Evolutionary conservation across 2,113 vertebrate species (phyloP).

Genomic region (Camelus bactrianus): DNA sequence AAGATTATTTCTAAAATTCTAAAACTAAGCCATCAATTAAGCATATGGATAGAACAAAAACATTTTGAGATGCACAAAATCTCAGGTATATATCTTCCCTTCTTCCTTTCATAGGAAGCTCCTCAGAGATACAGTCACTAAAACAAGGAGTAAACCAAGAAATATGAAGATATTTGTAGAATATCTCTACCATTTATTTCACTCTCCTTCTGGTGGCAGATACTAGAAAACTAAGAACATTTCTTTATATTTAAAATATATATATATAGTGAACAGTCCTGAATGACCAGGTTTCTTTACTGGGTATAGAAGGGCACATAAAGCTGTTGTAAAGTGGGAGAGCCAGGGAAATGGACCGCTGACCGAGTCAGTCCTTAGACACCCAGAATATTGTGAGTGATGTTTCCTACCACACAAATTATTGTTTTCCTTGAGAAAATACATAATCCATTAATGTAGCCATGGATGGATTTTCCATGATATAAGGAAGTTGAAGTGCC

Average conservation of each 20-base stretch:
- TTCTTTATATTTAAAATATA: neutral
- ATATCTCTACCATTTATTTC: conserved; percentile 15
- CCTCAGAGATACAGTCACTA: neutral
- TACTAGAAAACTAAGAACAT: conserved; percentile 30
- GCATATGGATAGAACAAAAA: neutral
- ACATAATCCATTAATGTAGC: neutral
- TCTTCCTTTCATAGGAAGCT: conserved; percentile 22
- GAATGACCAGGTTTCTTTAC: neutral
- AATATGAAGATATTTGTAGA: neutral
- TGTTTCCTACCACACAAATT: neutral
- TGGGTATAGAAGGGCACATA: neutral
- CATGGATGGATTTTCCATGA: neutral
- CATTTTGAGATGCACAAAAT: neutral
- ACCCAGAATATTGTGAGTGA: neutral
- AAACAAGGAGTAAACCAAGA: conserved; percentile 22
- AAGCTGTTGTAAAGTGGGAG: neutral
- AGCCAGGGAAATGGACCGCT: neutral
- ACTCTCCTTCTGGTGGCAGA: neutral
- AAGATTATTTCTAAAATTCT: conserved; percentile 7
- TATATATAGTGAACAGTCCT: neutral
- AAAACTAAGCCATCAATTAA: neutral
- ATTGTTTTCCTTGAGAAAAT: conserved; percentile 13
- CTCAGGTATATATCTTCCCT: neutral
- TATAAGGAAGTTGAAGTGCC: neutral
- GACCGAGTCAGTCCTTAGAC: neutral